Percentiles rank a stretch among this genome's conserved stretches.
phyloP scores from a whole-genome alignment of 2,888 invertebrate genomes.

The Mimas tiliae region DNA sequence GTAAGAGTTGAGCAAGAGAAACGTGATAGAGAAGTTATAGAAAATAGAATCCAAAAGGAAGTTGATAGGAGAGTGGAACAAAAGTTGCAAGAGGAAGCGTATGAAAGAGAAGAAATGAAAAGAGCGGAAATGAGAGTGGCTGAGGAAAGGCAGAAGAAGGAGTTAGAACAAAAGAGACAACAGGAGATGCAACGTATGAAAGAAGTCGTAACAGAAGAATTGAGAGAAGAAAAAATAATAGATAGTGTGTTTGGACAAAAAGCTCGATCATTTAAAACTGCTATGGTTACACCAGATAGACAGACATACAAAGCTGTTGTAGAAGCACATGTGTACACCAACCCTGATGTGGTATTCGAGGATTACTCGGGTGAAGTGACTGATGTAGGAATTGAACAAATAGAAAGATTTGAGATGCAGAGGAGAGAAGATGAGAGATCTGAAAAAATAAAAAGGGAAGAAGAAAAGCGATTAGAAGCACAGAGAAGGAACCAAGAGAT shows the following conservation, averaged over 20 bases:
- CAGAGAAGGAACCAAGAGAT: background rate
- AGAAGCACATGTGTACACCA: conserved; percentile 76
- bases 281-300: conserved; percentile 48
- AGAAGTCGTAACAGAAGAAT: conserved; percentile 25
- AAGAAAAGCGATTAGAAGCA: background rate
- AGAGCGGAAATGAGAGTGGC: conserved; percentile 18
- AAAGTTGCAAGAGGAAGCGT: conserved; percentile 29
- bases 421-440: background rate
- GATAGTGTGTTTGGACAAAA: conserved; percentile 45
- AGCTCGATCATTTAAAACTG: conserved; percentile 39
- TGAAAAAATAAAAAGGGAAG: background rate
- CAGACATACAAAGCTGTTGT: conserved; percentile 72
- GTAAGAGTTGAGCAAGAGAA: conserved; percentile 30
- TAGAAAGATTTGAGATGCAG: background rate
- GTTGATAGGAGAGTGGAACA: conserved; percentile 29
- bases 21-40: conserved; percentile 5
- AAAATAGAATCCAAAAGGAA: conserved; percentile 6
- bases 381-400: conserved; percentile 43
- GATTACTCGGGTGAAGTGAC: conserved; percentile 53
- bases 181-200: conserved; percentile 27
- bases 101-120: conserved; percentile 34
- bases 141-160: conserved; percentile 19
- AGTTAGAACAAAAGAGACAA: conserved; percentile 22
- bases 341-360: conserved; percentile 69
- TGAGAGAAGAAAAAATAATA: conserved; percentile 27